These are phyloP conservation scores for Cotesia chilonis DNA, from an alignment of 1,140 invertebrate genomes.

Conservation along the genomic window DNA sequence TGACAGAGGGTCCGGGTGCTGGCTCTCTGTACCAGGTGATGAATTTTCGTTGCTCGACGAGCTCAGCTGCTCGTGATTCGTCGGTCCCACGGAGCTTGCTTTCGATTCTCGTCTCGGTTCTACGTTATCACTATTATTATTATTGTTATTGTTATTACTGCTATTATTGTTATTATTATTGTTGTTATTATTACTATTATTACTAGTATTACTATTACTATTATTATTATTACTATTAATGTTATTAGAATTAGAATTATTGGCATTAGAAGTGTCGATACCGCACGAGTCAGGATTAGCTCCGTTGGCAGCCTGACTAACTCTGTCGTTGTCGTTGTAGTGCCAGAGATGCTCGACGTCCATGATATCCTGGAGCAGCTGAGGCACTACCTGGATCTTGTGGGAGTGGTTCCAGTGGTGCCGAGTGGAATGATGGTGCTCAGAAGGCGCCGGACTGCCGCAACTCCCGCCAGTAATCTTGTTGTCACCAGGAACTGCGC, in stretches of 20 bases:
- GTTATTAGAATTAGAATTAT: conserved; percentile 25
- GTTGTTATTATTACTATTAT: too few species aligned
- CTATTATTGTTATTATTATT: conserved; percentile 16
- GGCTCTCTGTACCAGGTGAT: conserved; percentile 68
- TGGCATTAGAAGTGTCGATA: neutral
- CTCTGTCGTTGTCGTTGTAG: conserved; percentile 75
- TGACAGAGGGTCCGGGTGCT: conserved; percentile 81
- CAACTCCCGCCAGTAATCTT: conserved; percentile 56
- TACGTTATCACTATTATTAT: conserved; percentile 38
- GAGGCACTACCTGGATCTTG: conserved; percentile 60
- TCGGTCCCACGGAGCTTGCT: conserved; percentile 42
- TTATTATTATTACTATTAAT: conserved; percentile 27
- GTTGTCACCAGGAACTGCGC: conserved; percentile 54
- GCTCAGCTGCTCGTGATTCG: conserved; percentile 47
- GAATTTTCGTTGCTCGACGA: conserved; percentile 39
- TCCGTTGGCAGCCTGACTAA: conserved; percentile 35
- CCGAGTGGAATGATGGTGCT: conserved; percentile 57
- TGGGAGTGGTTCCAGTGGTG: conserved; percentile 64
- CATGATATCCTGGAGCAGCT: conserved; percentile 84
- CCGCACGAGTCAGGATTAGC: conserved; percentile 26
- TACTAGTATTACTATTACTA: conserved; percentile 27
- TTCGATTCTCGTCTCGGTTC: conserved; percentile 26
- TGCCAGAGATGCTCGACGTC: conserved; percentile 94
- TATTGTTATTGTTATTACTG: conserved; percentile 58
- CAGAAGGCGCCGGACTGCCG: conserved; percentile 59